Conservation (phyloP, 2,113 vertebrate genomes). For the Muntiacus reevesi region DNA sequence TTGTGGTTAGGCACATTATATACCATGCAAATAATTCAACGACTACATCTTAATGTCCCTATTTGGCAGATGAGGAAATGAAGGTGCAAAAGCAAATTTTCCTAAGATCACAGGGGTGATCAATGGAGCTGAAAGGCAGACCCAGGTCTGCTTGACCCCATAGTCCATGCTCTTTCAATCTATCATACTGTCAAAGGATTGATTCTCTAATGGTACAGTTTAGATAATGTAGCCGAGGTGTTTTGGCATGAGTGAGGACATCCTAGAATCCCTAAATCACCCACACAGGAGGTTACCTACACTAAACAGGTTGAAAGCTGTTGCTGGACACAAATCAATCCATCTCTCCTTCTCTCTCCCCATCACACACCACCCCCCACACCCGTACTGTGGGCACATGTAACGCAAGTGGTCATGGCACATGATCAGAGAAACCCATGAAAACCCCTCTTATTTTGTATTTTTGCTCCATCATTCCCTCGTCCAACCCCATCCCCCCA, state of each 20-base stretch:
- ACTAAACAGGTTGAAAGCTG: not conserved
- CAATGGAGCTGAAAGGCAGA: not conserved
- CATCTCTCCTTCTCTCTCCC: not conserved
- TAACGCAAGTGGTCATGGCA: not conserved
- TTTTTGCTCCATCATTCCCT: not conserved
- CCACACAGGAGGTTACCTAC: not conserved
- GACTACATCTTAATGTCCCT: not conserved
- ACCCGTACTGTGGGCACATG: no score
- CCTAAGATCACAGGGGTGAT: not conserved
- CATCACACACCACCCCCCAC: not conserved
- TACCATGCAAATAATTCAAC: not conserved
- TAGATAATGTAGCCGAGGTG: not conserved
- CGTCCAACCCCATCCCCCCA: not conserved
- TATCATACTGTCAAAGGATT: not conserved
- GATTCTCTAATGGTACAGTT: not conserved
- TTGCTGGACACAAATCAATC: not conserved
- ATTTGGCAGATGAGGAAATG: not conserved
- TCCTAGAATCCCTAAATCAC: not conserved
- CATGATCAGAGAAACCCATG: not conserved
- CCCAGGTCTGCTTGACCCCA: not conserved
- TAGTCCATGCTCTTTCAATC: not conserved
- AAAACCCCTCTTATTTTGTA: not conserved
- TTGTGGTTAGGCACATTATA: not conserved
- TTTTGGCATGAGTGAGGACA: not conserved
- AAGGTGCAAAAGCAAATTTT: not conserved